These are phyloP conservation scores for Engystomops pustulosus DNA, from an alignment of 2,113 vertebrate genomes.

Conservation along the genomic window DNA sequence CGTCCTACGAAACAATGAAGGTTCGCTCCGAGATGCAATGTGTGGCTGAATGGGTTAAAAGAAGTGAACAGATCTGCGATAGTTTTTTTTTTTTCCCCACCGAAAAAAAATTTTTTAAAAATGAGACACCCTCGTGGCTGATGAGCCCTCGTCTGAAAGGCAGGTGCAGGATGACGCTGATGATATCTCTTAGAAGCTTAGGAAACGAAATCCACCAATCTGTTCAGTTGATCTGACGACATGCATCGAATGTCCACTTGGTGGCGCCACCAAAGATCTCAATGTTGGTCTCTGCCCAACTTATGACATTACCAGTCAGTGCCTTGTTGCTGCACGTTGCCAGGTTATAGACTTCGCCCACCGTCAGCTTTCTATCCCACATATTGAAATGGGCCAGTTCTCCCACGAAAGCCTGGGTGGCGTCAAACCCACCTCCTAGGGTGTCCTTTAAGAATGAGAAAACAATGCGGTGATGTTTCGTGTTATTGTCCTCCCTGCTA, in stretches of 20 bases:
- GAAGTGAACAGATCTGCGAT: constrained; percentile 20
- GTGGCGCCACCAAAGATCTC: constrained; percentile 93
- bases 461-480: neutral
- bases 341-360: constrained; percentile 88
- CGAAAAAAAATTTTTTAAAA: constrained; percentile 36
- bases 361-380: constrained; percentile 92
- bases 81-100: constrained; percentile 6
- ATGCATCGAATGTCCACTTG: constrained; percentile 97
- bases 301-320: constrained; percentile 86
- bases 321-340: constrained; percentile 93
- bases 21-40: constrained; percentile 39
- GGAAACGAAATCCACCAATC: neutral
- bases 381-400: constrained; percentile 94
- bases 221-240: constrained; percentile 90
- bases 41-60: constrained; percentile 51
- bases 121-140: constrained; percentile 54
- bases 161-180: constrained; percentile 44
- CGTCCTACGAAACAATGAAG: constrained; percentile 47
- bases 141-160: constrained; percentile 57
- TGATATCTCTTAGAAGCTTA: constrained; percentile 60
- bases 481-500: no score
- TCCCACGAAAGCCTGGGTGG: constrained; percentile 92
- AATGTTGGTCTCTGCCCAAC: constrained; percentile 90
- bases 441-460: constrained; percentile 79
- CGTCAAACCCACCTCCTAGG: constrained; percentile 92